Evolutionary conservation across 2,797 vertebrate species (phyloP), one percentile per base, ranked within the genome.

Genomic region (Merluccius polli): DNA sequence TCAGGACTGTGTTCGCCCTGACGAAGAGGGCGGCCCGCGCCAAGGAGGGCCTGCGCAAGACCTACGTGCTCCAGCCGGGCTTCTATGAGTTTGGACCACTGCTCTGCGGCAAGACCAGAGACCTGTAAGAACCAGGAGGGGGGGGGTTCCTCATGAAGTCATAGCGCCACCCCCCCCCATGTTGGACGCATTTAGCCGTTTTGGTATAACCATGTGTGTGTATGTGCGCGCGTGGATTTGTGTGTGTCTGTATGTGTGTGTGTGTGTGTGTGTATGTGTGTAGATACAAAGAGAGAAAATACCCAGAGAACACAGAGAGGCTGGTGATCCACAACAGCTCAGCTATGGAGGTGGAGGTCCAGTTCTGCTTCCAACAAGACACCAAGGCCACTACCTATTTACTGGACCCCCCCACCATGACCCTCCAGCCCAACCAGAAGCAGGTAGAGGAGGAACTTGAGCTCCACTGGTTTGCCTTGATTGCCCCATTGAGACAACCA

Each of bases 11-110:
- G 16, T 99, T 98, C 82, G 85, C 92, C 59, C 86, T 86, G 38
- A 81, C 89, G 80, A 95, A 92, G 79, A 89, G 87, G 75, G 85
- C 87, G 24, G 73, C 83, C 16, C 79, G 87, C 1, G 21, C 74
- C 3, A 79, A 91, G 3, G 93, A 93, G 30, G 87, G 92, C 0
- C 21, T 96, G 70, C 90, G 87, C 81, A 98, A 95, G 87, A 88
- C 95, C 3, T 98, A 95, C 10, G 52, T 96, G 11, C 73, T 92
- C 74, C 89, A 88, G 77, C 80, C 80, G 0, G 89, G 91, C 0
- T 86, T 87, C 15, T 98, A 95, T 89, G 92, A 96, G 82, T 99
- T 98, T 2, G 98, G 98, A n/a, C 95, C 96, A 0, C 89, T 98
- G 81, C 92, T 98, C n/a, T 98, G 96, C 82, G 94, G 96, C 73